These are phyloP conservation scores for Heliopora coerulea DNA, from an alignment of 92 coral and sea anemone genomes.

Conservation along the genomic window DNA sequence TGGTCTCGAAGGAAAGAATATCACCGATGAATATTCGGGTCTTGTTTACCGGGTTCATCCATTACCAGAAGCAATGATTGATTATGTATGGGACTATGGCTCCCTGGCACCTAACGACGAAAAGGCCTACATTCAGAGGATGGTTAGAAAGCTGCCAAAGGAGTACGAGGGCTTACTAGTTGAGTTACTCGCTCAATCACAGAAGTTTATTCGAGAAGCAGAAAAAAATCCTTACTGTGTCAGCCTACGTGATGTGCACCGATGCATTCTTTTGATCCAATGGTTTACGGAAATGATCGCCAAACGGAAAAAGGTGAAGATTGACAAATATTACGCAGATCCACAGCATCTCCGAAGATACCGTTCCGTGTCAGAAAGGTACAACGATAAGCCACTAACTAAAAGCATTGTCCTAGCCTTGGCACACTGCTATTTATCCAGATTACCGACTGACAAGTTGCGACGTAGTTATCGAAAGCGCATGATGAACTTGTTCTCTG, in stretches of 20 bases:
- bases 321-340: background rate
- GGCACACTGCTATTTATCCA: constrained; percentile 73
- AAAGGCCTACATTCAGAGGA: constrained; percentile 62
- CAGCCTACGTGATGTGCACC: constrained; percentile 78
- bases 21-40: constrained; percentile 71
- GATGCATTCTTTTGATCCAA: constrained; percentile 68
- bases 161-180: constrained; percentile 42
- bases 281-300: constrained; percentile 61
- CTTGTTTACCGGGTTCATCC: constrained; percentile 84
- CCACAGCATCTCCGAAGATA: constrained; percentile 6
- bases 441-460: constrained; percentile 55
- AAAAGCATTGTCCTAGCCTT: constrained; percentile 62
- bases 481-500: constrained; percentile 22
- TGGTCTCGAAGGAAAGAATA: constrained; percentile 67
- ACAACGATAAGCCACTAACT: background rate
- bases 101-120: constrained; percentile 73
- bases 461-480: constrained; percentile 40
- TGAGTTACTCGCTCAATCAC: constrained; percentile 62
- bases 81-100: constrained; percentile 89
- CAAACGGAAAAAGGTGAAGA: constrained; percentile 32
- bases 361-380: background rate
- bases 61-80: constrained; percentile 81
- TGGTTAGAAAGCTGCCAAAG: constrained; percentile 52
- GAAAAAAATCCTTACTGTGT: constrained; percentile 67
- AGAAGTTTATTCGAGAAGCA: constrained; percentile 57